phyloP scores from a whole-genome alignment of 2,113 vertebrate genomes.

The Microtus richardsoni region DNA sequence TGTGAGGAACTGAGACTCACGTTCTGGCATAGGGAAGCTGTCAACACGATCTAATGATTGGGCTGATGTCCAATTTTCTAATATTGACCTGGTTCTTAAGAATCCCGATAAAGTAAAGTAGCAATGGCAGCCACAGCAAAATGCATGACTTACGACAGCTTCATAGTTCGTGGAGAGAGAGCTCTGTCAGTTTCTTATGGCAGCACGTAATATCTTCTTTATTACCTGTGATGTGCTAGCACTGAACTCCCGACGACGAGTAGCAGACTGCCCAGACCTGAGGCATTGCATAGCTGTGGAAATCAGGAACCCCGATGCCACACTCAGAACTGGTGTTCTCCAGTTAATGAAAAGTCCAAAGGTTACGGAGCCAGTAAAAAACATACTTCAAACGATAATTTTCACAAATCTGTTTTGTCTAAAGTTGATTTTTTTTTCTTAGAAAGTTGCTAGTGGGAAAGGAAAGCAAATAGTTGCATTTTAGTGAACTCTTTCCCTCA shows the following conservation, averaged over 20 bases:
- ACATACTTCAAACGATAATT: conserved; percentile 27
- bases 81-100: conserved; percentile 60
- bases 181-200: background rate
- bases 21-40: conserved; percentile 43
- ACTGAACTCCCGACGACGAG: background rate
- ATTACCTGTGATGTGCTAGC: conserved; percentile 20
- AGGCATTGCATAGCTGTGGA: background rate
- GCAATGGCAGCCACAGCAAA: conserved; percentile 2
- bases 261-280: background rate
- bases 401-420: conserved; percentile 32
- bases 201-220: conserved; percentile 33
- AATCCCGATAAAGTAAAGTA: conserved; percentile 65
- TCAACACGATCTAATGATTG: conserved; percentile 63
- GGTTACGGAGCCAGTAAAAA: conserved; percentile 9
- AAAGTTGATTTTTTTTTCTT: conserved; percentile 10
- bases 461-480: background rate
- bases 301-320: background rate
- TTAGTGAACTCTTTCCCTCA: background rate
- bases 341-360: conserved; percentile 15
- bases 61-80: conserved; percentile 65
- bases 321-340: background rate
- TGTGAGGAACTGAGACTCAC: conserved; percentile 44
- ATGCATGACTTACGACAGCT: conserved; percentile 35
- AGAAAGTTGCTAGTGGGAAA: background rate
- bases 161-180: background rate